These are phyloP conservation scores for Podotricha telesiphe DNA, from an alignment of 2,888 invertebrate genomes.

Conservation along the genomic window DNA sequence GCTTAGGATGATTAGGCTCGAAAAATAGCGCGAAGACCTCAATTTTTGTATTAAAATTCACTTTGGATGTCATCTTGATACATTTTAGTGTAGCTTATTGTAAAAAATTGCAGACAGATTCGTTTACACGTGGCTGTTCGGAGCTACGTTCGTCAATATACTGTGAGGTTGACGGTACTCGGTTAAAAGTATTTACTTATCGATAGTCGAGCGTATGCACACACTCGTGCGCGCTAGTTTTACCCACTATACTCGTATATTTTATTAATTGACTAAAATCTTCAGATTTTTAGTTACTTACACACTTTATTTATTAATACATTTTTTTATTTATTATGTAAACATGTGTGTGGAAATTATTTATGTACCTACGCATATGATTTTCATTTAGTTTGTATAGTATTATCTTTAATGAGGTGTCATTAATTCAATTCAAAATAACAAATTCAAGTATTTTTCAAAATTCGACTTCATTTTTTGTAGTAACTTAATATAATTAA, in stretches of 20 bases:
- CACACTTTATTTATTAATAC: no score
- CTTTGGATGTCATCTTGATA: conserved; percentile 78
- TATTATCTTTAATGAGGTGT: no score
- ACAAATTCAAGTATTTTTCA: no score
- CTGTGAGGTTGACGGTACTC: conserved; percentile 27
- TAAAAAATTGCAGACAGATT: conserved; percentile 13
- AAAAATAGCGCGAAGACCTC: conserved; percentile 71
- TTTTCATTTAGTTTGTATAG: no score
- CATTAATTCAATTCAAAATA: no score
- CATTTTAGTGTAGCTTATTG: conserved; percentile 63
- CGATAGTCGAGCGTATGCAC: background rate
- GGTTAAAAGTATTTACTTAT: conserved; percentile 6
- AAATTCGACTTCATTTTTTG: no score
- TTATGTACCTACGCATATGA: no score
- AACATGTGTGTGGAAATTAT: no score
- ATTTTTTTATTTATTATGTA: no score
- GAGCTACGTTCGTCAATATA: conserved; percentile 22
- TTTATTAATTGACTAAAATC: background rate
- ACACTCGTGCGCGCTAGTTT: conserved; percentile 18
- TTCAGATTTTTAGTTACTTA: no score
- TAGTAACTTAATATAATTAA: no score
- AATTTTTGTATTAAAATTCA: conserved; percentile 67
- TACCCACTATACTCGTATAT: background rate
- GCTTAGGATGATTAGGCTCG: conserved; percentile 76
- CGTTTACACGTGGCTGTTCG: conserved; percentile 18